These are phyloP conservation scores for Opisthograptis luteolata DNA, from an alignment of 2,888 invertebrate species.

Conservation along the genomic window DNA sequence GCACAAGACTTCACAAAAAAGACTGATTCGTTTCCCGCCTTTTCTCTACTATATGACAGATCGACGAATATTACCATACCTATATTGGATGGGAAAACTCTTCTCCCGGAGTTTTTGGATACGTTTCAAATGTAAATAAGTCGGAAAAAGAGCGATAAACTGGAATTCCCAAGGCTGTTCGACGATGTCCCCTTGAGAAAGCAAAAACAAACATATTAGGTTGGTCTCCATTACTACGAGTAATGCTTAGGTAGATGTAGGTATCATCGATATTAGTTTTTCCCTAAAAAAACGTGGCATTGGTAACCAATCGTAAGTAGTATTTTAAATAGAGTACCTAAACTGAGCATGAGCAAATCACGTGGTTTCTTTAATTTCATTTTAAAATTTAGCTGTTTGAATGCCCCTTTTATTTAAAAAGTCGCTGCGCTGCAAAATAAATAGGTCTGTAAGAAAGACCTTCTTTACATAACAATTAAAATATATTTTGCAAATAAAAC, in stretches of 20 bases:
- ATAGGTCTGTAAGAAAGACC: too few species aligned
- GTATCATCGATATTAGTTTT: too few species aligned
- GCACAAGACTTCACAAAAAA: too few species aligned
- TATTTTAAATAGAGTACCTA: too few species aligned
- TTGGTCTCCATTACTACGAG: constrained; percentile 48
- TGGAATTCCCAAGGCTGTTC: constrained; percentile 6
- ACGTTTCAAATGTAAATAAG: constrained; percentile 56
- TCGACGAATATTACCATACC: constrained; percentile 16
- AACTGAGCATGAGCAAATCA: too few species aligned
- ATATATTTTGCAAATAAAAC: too few species aligned
- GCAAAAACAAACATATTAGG: constrained; percentile 67
- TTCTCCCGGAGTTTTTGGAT: constrained; percentile 30
- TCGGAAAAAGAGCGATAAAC: constrained; percentile 58
- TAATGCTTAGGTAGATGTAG: too few species aligned
- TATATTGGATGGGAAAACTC: constrained; percentile 11
- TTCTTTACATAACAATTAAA: too few species aligned
- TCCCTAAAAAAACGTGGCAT: too few species aligned
- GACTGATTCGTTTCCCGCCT: constrained; percentile 9
- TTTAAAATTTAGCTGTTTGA: too few species aligned
- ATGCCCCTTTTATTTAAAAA: not conserved
- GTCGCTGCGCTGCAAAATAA: not conserved
- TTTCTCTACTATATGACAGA: constrained; percentile 14
- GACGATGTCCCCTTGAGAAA: constrained; percentile 41
- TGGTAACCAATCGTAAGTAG: too few species aligned
- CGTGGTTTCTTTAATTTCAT: too few species aligned